Evolutionary conservation across 2,888 invertebrate genomes (phyloP).

Genomic region (Ormia ochracea): DNA sequence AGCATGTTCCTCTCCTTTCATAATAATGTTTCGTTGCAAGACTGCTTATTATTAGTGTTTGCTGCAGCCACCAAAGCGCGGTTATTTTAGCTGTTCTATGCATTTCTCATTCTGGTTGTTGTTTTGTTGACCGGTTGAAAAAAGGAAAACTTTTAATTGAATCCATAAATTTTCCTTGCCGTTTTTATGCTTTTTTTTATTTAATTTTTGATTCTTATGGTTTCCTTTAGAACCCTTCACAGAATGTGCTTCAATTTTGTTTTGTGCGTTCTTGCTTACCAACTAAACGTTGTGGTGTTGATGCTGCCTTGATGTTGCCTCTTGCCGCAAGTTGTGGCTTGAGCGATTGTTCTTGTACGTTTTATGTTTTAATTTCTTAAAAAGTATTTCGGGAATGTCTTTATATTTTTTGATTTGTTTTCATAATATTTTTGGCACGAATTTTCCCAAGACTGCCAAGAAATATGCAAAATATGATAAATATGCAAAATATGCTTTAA

Average conservation of each 20-base stretch:
- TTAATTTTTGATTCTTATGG: not conserved
- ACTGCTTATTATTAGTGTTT: not conserved
- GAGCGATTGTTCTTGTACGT: slow-evolving; percentile 5
- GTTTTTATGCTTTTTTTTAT: slow-evolving; percentile 45
- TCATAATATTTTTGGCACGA: not conserved
- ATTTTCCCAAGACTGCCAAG: not conserved
- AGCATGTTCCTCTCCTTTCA: slow-evolving; percentile 21
- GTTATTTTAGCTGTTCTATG: not conserved
- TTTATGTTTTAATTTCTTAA: slow-evolving; percentile 11
- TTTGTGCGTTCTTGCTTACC: not conserved
- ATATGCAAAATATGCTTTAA: too few species aligned
- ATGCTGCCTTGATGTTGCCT: not conserved
- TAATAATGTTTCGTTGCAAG: slow-evolving; percentile 19
- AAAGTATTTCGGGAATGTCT: not conserved
- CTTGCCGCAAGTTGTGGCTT: slow-evolving; percentile 36
- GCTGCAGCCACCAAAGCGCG: not conserved
- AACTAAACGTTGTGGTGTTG: not conserved
- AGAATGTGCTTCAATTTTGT: not conserved
- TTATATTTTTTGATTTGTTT: not conserved
- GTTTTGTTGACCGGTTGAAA: slow-evolving; percentile 47
- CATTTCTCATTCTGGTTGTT: not conserved
- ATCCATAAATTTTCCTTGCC: slow-evolving; percentile 62
- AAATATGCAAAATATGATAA: slow-evolving; percentile 34
- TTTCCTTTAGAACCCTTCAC: not conserved
- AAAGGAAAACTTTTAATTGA: slow-evolving; percentile 64